Evolutionary conservation across 2,888 invertebrate genomes (phyloP).

Genomic region (Agriopis leucophaearia): DNA sequence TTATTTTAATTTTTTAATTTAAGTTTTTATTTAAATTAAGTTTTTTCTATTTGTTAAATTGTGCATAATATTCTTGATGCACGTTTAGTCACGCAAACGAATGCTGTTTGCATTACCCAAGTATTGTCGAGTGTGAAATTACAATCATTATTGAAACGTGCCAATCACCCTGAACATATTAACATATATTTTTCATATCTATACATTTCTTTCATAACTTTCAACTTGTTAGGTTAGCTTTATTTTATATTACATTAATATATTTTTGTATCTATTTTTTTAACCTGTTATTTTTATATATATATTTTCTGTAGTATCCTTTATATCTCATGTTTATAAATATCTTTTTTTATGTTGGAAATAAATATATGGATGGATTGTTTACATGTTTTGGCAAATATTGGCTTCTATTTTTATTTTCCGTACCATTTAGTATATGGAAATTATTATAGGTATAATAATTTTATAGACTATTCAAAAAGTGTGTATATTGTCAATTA

Average conservation of each 20-base stretch:
- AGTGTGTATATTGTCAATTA: slow-evolving; percentile 28
- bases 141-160: neutral
- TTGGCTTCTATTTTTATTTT: neutral
- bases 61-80: too few species aligned
- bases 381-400: neutral
- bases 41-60: too few species aligned
- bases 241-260: too few species aligned
- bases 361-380: slow-evolving; percentile 5
- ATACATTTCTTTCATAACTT: neutral
- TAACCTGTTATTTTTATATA: neutral
- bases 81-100: too few species aligned
- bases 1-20: too few species aligned
- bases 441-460: slow-evolving; percentile 2
- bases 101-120: too few species aligned
- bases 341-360: neutral
- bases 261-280: neutral
- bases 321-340: neutral
- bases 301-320: neutral
- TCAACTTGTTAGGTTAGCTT: neutral
- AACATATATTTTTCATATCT: neutral
- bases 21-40: too few species aligned
- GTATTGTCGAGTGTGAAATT: neutral
- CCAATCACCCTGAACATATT: neutral
- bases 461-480: neutral
- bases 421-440: neutral